A percentile compares a stretch with the other conserved stretches of the same genome.
Evolutionary conservation across 2,113 vertebrate genomes (phyloP).

Genomic region (Labeo rohita): DNA sequence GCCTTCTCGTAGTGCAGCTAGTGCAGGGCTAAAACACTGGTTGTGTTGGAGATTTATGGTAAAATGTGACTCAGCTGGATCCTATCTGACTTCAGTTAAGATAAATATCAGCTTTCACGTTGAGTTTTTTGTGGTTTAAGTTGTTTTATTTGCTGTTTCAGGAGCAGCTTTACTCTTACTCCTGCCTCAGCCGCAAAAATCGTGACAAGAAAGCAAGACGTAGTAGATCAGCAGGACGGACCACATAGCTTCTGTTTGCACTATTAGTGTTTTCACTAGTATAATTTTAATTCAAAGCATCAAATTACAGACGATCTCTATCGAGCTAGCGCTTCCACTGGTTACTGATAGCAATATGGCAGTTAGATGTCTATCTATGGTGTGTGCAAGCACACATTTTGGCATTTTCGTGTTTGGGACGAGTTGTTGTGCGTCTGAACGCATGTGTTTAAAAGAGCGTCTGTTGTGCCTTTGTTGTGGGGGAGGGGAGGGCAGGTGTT

Average conservation of each 20-base stretch:
- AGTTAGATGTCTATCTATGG: background rate
- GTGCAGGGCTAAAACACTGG: background rate
- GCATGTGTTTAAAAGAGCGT: slow-evolving; percentile 55
- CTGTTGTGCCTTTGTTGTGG: slow-evolving; percentile 62
- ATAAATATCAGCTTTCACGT: slow-evolving; percentile 12
- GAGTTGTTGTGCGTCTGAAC: slow-evolving; percentile 47
- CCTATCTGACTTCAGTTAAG: slow-evolving; percentile 1
- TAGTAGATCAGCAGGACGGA: background rate
- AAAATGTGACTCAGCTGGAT: slow-evolving; percentile 16
- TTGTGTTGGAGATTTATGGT: background rate
- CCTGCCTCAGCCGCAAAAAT: background rate
- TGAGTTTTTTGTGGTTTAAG: slow-evolving; percentile 1
- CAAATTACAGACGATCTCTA: background rate
- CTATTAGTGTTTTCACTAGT: background rate
- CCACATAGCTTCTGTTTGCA: background rate
- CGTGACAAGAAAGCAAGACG: background rate
- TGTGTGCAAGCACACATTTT: slow-evolving; percentile 14
- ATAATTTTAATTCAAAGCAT: background rate
- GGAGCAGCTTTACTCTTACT: background rate
- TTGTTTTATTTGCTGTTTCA: background rate
- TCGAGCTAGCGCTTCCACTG: background rate
- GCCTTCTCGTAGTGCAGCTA: background rate
- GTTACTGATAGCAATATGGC: slow-evolving; percentile 4
- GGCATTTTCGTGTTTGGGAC: slow-evolving; percentile 4
- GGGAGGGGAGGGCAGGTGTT: slow-evolving; percentile 75